Evolutionary conservation across 2,888 invertebrate genomes (phyloP).

Genomic region (Deilephila porcellus): DNA sequence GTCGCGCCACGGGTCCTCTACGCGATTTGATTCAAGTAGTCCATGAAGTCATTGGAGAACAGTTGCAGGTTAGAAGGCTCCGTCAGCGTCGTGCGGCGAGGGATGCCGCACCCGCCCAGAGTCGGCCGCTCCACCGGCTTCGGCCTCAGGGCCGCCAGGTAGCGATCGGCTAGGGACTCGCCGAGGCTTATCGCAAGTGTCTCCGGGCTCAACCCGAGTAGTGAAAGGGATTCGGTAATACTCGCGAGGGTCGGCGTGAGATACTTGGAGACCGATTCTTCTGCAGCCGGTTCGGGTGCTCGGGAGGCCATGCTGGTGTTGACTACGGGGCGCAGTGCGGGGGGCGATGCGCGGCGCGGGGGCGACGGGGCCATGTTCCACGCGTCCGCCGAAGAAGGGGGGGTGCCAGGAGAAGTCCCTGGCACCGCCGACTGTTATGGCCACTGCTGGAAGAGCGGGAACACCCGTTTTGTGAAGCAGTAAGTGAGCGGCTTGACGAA

Average conservation of each 20-base stretch:
- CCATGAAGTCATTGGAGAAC: conserved; percentile 86
- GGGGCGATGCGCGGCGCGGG: conserved; percentile 75
- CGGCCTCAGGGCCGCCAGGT: conserved; percentile 72
- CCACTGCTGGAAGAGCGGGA: conserved; percentile 90
- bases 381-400: conserved; percentile 63
- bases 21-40: conserved; percentile 86
- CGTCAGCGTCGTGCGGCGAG: conserved; percentile 56
- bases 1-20: conserved; percentile 54
- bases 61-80: conserved; percentile 81
- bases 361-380: conserved; percentile 74
- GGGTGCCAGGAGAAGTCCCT: conserved; percentile 84
- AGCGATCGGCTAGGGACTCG: conserved; percentile 78
- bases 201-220: conserved; percentile 75
- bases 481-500: conserved; percentile 95
- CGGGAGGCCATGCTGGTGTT: conserved; percentile 81
- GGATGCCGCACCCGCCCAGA: conserved; percentile 59
- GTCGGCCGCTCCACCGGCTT: conserved; percentile 62
- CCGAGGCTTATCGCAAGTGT: conserved; percentile 76
- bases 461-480: conserved; percentile 91
- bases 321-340: conserved; percentile 77
- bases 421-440: conserved; percentile 94
- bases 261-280: conserved; percentile 61
- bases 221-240: conserved; percentile 76
- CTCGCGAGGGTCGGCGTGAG: conserved; percentile 67
- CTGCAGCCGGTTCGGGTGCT: conserved; percentile 54